phyloP scores from a whole-genome alignment of 2,888 invertebrate genomes.

The Papilio demoleus region DNA sequence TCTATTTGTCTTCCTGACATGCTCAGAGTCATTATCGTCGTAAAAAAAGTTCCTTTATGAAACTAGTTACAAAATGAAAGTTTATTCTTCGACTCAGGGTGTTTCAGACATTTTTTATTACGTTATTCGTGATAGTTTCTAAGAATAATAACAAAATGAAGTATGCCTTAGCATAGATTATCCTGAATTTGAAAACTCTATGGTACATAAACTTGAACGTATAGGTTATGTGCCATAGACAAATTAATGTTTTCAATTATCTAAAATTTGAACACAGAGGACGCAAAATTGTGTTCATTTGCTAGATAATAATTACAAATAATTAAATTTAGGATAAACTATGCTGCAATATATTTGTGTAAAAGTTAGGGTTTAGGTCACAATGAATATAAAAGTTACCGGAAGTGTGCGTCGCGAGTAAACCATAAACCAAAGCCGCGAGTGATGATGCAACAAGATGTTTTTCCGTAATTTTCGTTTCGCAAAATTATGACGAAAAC shows the following conservation, averaged over 20 bases:
- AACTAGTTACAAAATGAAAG: no score
- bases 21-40: neutral
- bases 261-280: slow-evolving; percentile 64
- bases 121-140: neutral
- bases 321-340: slow-evolving; percentile 7
- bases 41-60: no score
- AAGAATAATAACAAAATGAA: neutral
- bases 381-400: neutral
- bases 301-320: slow-evolving; percentile 26
- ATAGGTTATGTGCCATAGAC: slow-evolving; percentile 1
- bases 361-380: neutral
- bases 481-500: slow-evolving; percentile 35
- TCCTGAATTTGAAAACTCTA: neutral
- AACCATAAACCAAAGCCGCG: slow-evolving; percentile 43
- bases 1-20: neutral
- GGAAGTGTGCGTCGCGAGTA: neutral
- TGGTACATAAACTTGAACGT: slow-evolving; percentile 1
- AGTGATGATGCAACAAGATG: slow-evolving; percentile 67
- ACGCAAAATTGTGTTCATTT: slow-evolving; percentile 57
- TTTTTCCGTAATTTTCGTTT: slow-evolving; percentile 42
- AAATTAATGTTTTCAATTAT: slow-evolving; percentile 52
- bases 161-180: neutral
- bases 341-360: neutral
- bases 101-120: neutral
- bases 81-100: no score